These are phyloP conservation scores for Nasonia giraulti DNA, from an alignment of 1,140 invertebrate species.

Conservation along the genomic window DNA sequence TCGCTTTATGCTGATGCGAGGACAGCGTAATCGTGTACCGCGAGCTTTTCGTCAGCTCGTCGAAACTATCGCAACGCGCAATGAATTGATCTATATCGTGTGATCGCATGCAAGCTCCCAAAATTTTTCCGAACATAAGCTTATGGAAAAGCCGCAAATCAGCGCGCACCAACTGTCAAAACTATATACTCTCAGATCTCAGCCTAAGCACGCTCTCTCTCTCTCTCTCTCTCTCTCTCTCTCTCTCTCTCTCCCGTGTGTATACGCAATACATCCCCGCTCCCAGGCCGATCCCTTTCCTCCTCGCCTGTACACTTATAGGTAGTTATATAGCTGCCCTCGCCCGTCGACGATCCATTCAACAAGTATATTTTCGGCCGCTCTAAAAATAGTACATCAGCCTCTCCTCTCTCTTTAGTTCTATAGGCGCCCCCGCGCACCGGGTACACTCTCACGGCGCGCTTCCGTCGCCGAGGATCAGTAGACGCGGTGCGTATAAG, in stretches of 20 bases:
- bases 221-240: neutral
- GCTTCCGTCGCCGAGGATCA: too few relatives aligned
- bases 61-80: too few relatives aligned
- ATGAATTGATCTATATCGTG: neutral
- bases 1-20: too few relatives aligned
- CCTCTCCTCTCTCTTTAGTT: neutral
- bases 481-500: neutral
- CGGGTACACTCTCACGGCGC: too few relatives aligned
- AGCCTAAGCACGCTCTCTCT: neutral
- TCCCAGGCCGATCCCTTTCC: too few relatives aligned
- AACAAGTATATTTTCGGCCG: conserved; percentile 6
- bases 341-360: neutral
- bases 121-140: neutral
- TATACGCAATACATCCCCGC: neutral
- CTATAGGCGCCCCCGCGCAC: too few relatives aligned
- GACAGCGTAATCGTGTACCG: too few relatives aligned
- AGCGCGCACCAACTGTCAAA: neutral
- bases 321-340: neutral
- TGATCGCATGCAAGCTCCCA: too few relatives aligned
- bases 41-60: too few relatives aligned
- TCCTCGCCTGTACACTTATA: neutral
- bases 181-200: neutral
- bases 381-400: neutral
- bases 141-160: neutral
- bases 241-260: neutral